Evolutionary conservation across 1,140 invertebrate species (phyloP).

Genomic region (Papilio xuthus): DNA sequence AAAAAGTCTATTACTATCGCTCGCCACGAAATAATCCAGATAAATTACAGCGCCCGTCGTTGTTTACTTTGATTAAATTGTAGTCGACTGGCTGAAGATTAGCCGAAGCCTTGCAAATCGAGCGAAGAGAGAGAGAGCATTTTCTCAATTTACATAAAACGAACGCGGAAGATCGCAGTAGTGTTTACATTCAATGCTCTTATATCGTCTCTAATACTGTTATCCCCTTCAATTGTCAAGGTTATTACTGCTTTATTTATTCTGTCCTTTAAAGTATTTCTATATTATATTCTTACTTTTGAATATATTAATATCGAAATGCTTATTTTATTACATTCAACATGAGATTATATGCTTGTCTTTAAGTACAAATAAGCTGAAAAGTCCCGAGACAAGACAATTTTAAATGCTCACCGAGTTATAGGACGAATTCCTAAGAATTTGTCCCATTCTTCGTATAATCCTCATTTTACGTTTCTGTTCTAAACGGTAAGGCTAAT

Average conservation of each 20-base stretch:
- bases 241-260: conserved; percentile 20
- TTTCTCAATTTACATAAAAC: conserved; percentile 79
- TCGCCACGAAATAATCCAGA: conserved; percentile 79
- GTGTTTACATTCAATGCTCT: conserved; percentile 63
- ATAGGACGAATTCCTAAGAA: neutral
- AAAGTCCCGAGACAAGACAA: neutral
- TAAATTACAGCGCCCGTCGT: conserved; percentile 77
- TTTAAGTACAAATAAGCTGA: neutral
- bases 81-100: conserved; percentile 79
- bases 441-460: conserved; percentile 20
- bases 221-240: conserved; percentile 30
- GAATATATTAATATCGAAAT: neutral
- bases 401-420: neutral
- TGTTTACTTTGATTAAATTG: conserved; percentile 82
- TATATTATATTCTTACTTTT: neutral
- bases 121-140: conserved; percentile 74
- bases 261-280: neutral
- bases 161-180: conserved; percentile 70
- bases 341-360: neutral
- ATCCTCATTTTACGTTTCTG: conserved; percentile 39
- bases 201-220: conserved; percentile 50
- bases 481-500: conserved; percentile 61
- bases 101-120: conserved; percentile 79
- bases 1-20: conserved; percentile 77
- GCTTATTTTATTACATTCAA: neutral